Evolutionary conservation across 2,797 vertebrate species (phyloP), one percentile per base, ranked within the genome.

Genomic region (Emydoidea blandingii): DNA sequence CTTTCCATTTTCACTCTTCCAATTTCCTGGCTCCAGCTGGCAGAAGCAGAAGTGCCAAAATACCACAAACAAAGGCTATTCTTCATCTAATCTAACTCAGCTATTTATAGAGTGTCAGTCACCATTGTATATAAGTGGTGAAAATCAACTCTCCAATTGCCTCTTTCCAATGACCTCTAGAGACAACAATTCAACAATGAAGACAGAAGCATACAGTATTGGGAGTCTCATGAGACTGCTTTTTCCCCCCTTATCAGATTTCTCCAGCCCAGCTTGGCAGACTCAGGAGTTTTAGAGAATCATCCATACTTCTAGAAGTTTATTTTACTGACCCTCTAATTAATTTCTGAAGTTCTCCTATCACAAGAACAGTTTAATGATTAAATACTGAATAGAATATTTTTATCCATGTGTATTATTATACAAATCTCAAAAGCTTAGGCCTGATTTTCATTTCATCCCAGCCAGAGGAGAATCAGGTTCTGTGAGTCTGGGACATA

Each of bases 1-100:
- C 56, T 81, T 68, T 92, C 56, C 47, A 79, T 49, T 81, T 53
- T 74, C 21, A 9, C 14, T 62, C 2, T 2, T 23, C 37, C 41
- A 41, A 50, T 52, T 76, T 79, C 56, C 85, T 81, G 34, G 34
- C 54, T 86, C 47, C 12, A 52, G 12, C 0, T 8, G 9, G 25
- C 12, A 59, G 52, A 81, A 92, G 53, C 4, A 57, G 44, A 89
- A 91, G 25, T 44, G 78, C 31, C 21, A 81, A 92, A 79, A 81
- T 37, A 74, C 21, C 41, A 4, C 18, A 79, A 56, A 72, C 23
- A 56, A 44, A 74, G 15, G 37, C 21, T 52, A 7, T 6, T 81
- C 21, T 1, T 6, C 19, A 79, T 27, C 74, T 87, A 41, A 79
- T 65, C 41, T 41, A 1, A 7, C 59, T 56, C 49, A 41, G 12